Conservation (phyloP, 2,797 vertebrate genomes). For the Melanotaenia pygmaea region DNA sequence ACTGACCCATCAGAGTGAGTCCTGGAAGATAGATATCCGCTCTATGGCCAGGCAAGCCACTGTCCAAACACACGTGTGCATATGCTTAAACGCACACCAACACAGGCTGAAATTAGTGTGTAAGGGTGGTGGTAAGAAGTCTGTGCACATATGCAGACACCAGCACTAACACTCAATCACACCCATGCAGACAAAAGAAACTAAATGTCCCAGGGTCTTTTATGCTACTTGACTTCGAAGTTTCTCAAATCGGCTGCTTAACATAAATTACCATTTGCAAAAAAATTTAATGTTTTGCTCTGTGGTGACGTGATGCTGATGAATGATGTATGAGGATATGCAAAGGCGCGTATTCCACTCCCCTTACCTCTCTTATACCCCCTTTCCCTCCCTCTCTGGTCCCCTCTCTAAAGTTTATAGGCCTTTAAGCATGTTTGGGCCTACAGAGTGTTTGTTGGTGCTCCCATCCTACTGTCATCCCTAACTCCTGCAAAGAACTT, state of each 20-base stretch:
- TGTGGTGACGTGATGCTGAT: slow-evolving; percentile 71
- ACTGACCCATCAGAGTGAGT: slow-evolving; percentile 40
- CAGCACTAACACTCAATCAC: slow-evolving; percentile 16
- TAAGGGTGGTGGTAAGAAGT: background rate
- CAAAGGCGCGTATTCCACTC: slow-evolving; percentile 58
- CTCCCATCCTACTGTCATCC: slow-evolving; percentile 19
- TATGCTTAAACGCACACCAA: background rate
- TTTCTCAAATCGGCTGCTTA: slow-evolving; percentile 75
- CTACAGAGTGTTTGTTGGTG: background rate
- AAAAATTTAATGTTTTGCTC: slow-evolving; percentile 73
- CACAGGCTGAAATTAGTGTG: background rate
- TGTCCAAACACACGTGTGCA: slow-evolving; percentile 34
- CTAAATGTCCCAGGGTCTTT: slow-evolving; percentile 63
- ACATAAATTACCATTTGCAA: slow-evolving; percentile 82
- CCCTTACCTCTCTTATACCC: slow-evolving; percentile 2
- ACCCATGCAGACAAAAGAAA: slow-evolving; percentile 60
- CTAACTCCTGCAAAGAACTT: slow-evolving; percentile 31
- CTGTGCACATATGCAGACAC: slow-evolving; percentile 2
- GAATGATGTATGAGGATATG: slow-evolving; percentile 81
- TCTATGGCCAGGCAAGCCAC: slow-evolving; percentile 27
- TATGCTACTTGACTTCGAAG: slow-evolving; percentile 66
- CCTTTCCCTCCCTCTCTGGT: background rate
- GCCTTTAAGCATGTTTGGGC: slow-evolving; percentile 7
- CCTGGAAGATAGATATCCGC: slow-evolving; percentile 21
- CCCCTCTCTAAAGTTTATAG: background rate